Percentiles rank a stretch among this genome's conserved stretches.
phyloP scores from a whole-genome alignment of 1,140 invertebrate genomes.

The Eufriesea mexicana region DNA sequence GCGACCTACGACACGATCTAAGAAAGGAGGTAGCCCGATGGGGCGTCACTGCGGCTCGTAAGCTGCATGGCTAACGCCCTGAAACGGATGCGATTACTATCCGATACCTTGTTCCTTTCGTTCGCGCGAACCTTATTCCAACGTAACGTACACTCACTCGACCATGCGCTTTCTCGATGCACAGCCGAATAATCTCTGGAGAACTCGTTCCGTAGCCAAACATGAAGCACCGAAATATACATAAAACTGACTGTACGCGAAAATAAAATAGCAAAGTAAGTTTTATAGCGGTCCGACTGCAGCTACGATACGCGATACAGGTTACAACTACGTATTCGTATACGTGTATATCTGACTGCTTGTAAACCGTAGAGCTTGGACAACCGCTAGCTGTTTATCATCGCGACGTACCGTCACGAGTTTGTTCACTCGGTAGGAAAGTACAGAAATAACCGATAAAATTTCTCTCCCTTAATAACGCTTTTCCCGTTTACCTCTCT shows the following conservation, averaged over 20 bases:
- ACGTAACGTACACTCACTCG: not conserved
- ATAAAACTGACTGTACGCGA: not conserved
- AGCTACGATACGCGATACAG: slow-evolving; percentile 22
- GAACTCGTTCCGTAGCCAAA: not conserved
- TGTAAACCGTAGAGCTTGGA: slow-evolving; percentile 16
- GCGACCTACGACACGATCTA: slow-evolving; percentile 56
- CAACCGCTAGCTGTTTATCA: slow-evolving; percentile 57
- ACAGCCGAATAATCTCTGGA: not conserved
- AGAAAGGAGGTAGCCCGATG: not conserved
- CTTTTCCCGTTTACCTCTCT: slow-evolving; percentile 16
- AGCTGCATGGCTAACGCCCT: slow-evolving; percentile 11
- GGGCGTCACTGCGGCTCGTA: slow-evolving; percentile 18
- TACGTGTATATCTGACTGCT: not conserved
- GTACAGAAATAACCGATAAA: slow-evolving; percentile 68
- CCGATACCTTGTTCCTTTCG: slow-evolving; percentile 14
- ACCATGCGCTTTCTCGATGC: not conserved
- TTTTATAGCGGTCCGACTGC: not conserved
- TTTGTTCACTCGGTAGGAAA: slow-evolving; percentile 51
- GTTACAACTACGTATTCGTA: too few relatives aligned
- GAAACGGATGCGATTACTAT: slow-evolving; percentile 33
- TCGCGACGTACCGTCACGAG: slow-evolving; percentile 58
- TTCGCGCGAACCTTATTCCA: not conserved
- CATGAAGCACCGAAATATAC: too few relatives aligned
- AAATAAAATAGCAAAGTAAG: slow-evolving; percentile 10
- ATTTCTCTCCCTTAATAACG: slow-evolving; percentile 66